Percentiles rank a stretch among this genome's conserved stretches.
These are phyloP conservation scores for Argynnis bischoffii DNA, from an alignment of 2,888 invertebrate species.

Conservation along the genomic window DNA sequence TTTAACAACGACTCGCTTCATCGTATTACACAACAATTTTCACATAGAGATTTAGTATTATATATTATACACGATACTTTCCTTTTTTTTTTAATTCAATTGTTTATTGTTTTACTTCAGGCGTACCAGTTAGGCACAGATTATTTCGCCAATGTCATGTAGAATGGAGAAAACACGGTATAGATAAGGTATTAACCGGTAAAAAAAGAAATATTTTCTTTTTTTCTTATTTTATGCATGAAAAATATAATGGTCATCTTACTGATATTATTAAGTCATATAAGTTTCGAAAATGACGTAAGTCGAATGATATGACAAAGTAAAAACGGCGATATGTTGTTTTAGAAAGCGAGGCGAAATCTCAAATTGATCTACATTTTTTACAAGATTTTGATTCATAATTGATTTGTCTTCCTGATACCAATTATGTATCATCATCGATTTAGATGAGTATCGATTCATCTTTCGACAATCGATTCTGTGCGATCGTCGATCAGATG, in stretches of 20 bases:
- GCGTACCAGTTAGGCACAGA: no score
- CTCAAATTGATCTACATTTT: slow-evolving; percentile 30
- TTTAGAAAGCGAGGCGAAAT: slow-evolving; percentile 38
- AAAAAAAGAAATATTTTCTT: background rate
- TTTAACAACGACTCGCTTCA: no score
- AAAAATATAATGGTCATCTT: slow-evolving; percentile 23
- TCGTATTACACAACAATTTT: slow-evolving; percentile 10
- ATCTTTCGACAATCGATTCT: slow-evolving; percentile 43
- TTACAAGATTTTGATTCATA: slow-evolving; percentile 37
- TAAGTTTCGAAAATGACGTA: slow-evolving; percentile 39
- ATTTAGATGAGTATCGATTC: slow-evolving; percentile 34
- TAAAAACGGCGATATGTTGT: slow-evolving; percentile 25
- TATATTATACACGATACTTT: slow-evolving; percentile 6
- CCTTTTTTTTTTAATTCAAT: background rate
- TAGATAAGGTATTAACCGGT: background rate
- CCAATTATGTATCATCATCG: no score
- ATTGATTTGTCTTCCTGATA: slow-evolving; percentile 12
- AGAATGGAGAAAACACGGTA: no score
- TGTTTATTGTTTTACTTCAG: no score
- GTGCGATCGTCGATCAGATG: slow-evolving; percentile 31
- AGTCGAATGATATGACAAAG: slow-evolving; percentile 22
- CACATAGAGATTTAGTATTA: background rate
- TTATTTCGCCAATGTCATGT: no score
- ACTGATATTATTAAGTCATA: slow-evolving; percentile 38
- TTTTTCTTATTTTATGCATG: slow-evolving; percentile 10